Conservation (phyloP, 2,113 vertebrate species). For the Myrmecophaga tridactyla region DNA sequence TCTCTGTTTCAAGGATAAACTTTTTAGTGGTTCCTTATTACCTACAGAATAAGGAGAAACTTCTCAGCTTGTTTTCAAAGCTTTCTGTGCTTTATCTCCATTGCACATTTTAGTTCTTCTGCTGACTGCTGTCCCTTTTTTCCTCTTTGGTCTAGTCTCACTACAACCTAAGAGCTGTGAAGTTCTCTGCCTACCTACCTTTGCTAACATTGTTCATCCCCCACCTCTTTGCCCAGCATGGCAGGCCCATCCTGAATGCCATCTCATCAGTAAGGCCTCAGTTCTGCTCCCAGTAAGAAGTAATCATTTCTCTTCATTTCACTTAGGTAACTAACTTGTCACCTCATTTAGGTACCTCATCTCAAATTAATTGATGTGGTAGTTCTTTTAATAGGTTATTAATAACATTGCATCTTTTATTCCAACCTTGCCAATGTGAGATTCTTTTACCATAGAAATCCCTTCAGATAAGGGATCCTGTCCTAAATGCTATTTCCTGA, state of each 20-base stretch:
- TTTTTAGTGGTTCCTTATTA: not conserved
- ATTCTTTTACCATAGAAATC: not conserved
- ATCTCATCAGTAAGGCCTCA: not conserved
- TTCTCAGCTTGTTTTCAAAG: no score
- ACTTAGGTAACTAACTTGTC: no score
- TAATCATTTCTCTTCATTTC: not conserved
- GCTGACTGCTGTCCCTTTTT: not conserved
- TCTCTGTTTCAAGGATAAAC: not conserved
- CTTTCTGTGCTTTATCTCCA: not conserved
- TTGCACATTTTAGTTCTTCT: not conserved
- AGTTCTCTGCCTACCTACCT: fast-evolving
- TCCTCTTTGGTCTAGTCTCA: not conserved
- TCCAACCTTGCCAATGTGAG: not conserved
- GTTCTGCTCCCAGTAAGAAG: not conserved
- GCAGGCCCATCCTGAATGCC: no score
- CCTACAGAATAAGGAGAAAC: not conserved
- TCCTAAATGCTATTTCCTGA: not conserved
- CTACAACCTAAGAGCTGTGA: not conserved
- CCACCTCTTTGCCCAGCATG: not conserved
- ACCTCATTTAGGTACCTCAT: not conserved
- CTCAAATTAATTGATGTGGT: not conserved
- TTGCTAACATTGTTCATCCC: not conserved
- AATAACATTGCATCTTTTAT: not conserved
- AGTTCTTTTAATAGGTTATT: not conserved
- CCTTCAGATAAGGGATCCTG: not conserved